Base-by-base conservation (phyloP, 2,888 invertebrate species). In the Endotricha flammealis region DNA sequence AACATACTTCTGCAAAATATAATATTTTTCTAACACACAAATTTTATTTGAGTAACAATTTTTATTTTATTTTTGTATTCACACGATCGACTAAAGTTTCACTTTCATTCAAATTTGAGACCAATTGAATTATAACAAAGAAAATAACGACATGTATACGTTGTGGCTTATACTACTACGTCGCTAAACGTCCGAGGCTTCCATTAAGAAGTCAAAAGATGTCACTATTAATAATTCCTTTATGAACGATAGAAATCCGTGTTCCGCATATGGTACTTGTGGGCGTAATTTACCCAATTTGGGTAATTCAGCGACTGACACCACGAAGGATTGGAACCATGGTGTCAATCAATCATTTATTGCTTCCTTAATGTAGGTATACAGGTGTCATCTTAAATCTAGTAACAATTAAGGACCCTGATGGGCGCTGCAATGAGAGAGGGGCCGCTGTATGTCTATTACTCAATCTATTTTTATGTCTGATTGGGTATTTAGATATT, bases 121-220 rank as follows among this genome's bases (percentile, higher is more conserved):
- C 7, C n/a, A 7, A 12, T 11, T 3, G 31, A 3, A 12, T 13
- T 16, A 22, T 31, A 31, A 31, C 12, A 22, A 22, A n/a, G 12
- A 36, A 20, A 23, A n/a, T 12, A 29, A 36, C 24, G 29, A 36
- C 29, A 36, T 36, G 23, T 36, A 24, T 36, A 30, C 14, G 36
- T 36, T 30, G 16, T 17, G 31, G 17, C 23, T 32, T n/a, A 23
- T 32, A 31, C 31, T 36, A 36, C 12, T 31, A 30, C 36, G 27
- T 30, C 30, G 30, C 36, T 36, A 30, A 36, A 36, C 25, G 24
- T 36, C 31, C 30, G 17, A 17, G 31, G 30, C 25, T 36, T 36
- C 30, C 31, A 31, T 36, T 31, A 36, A 31, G 31, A 20, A 8
- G 20, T n/a, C 20, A 20, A 20, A n/a, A 20, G 20, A 20, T 20